Base-by-base conservation (phyloP, 2,888 invertebrate genomes). In the Trachelus troglodyta region DNA sequence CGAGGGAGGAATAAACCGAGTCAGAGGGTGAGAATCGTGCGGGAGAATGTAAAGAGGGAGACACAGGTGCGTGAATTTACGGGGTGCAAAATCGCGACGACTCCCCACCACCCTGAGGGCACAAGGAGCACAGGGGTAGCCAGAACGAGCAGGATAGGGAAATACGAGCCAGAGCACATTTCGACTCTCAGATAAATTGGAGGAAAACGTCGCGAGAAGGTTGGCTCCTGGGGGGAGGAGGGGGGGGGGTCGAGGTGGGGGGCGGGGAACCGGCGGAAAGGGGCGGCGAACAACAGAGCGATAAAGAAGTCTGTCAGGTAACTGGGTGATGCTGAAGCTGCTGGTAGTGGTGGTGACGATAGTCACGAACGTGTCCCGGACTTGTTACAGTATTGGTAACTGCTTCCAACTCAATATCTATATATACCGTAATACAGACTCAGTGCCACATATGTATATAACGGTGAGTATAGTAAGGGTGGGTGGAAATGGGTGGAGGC, bases 271-370 rank as follows among this genome's bases (percentile, higher is more conserved):
- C 12, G 9, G 84, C 81, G 74, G 40, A 78, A 81, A 82, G 82
- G 71, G 79, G 81, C 80, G 84, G 75, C 78, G 83, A 84, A 87
- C 86, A 87, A 86, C 86, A 85, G 85, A 78, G 83, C 81, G 82
- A 87, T 87, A 87, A 87, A 87, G 81, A 82, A 83, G 83, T 81
- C 69, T 78, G 76, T 76, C 79, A 79, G 80, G 75, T 79, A 76
- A 80, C 81, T 81, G 80, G 78, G 80, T 78, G 84, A 78, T 75
- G 77, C 76, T 69, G 75, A 79, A 78, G 79, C 15, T 15, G 34
- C 31, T 34, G 71, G 71, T 31, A 71, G 77, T 77, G 75, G 80
- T 75, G 74, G 23, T 73, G 74, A 82, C 75, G 56, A 56, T 56
- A 56, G 56, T 56, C 56, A 56, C 56, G 23, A 23, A 56, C 56